A percentile compares a stretch with the other conserved stretches of the same genome.
Conservation (phyloP, 2,113 vertebrate species). For the Shinisaurus crocodilurus region DNA sequence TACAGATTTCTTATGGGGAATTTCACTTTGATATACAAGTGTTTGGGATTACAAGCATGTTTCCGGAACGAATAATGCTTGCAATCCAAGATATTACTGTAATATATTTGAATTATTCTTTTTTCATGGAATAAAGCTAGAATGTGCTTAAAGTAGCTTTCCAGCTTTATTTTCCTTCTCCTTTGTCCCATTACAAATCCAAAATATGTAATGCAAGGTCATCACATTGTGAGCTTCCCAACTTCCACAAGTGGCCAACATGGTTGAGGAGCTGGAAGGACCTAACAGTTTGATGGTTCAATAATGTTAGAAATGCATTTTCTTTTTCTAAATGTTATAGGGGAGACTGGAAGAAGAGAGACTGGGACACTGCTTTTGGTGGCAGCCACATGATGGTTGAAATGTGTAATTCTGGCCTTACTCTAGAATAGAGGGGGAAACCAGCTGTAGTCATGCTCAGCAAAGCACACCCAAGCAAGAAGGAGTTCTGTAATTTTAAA, state of each 20-base stretch:
- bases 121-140: not conserved
- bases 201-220: not conserved
- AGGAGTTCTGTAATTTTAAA: not conserved
- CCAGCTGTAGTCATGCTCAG: not conserved
- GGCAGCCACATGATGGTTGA: not conserved
- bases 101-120: too few species aligned
- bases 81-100: too few species aligned
- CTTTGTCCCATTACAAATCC: not conserved
- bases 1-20: too few species aligned
- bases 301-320: not conserved
- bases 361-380: not conserved
- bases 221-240: not conserved
- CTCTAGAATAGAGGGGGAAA: not conserved
- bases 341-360: not conserved
- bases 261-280: not conserved
- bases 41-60: too few species aligned
- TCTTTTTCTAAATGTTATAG: not conserved
- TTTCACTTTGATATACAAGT: too few species aligned
- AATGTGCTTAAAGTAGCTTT: too few species aligned
- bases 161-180: not conserved
- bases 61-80: too few species aligned
- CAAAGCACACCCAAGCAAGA: not conserved
- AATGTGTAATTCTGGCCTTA: not conserved
- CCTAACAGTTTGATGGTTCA: not conserved
- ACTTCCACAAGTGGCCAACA: not conserved